These are phyloP conservation scores for Eueides isabella DNA, from an alignment of 1,140 invertebrate species.

Conservation along the genomic window DNA sequence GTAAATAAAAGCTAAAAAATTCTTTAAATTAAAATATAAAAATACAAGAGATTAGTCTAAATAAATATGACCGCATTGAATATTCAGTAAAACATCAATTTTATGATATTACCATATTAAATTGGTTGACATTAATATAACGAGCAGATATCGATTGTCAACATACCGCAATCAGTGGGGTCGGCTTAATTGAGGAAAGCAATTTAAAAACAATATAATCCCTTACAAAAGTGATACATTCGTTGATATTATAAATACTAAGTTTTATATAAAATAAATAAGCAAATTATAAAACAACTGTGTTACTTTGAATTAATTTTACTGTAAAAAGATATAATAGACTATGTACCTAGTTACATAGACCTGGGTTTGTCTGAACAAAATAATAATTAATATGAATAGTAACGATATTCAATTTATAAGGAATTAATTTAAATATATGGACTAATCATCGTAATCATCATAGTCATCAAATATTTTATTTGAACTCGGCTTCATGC, in stretches of 20 bases:
- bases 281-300: too few relatives aligned
- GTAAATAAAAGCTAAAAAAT: too few relatives aligned
- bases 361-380: too few relatives aligned
- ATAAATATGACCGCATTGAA: not conserved
- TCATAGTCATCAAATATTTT: too few relatives aligned
- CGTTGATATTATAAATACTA: not conserved
- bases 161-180: not conserved
- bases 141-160: conserved; percentile 9
- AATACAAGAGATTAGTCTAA: not conserved
- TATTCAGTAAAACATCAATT: not conserved
- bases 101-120: not conserved
- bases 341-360: too few relatives aligned
- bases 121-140: conserved; percentile 1
- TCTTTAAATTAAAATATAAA: not conserved
- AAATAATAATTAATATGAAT: too few relatives aligned
- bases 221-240: not conserved
- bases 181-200: not conserved
- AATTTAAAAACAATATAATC: conserved; percentile 16
- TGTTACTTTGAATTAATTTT: too few relatives aligned
- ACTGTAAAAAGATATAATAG: too few relatives aligned
- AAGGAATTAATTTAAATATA: too few relatives aligned
- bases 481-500: too few relatives aligned
- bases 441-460: too few relatives aligned
- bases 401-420: too few relatives aligned
- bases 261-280: not conserved